Evolutionary conservation across 2,113 vertebrate species (phyloP).

Genomic region (Calonectris borealis): DNA sequence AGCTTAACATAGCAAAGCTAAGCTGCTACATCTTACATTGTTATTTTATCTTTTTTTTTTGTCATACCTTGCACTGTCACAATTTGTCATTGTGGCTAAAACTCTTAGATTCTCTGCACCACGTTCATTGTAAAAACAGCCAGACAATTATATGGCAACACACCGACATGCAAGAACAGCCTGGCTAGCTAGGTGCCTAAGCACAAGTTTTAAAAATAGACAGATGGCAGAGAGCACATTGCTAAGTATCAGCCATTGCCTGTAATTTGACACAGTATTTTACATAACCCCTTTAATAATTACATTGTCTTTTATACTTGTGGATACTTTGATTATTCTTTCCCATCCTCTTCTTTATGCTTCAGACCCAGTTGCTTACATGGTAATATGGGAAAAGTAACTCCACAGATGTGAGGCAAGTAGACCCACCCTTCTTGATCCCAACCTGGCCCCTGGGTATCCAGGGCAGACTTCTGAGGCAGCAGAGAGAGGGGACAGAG

Average conservation of each 20-base stretch:
- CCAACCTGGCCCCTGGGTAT: rapidly evolving
- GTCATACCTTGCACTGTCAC: background rate
- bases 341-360: background rate
- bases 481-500: background rate
- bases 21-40: background rate
- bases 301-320: background rate
- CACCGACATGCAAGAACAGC: background rate
- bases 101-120: background rate
- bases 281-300: background rate
- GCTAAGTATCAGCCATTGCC: background rate
- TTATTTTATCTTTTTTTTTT: background rate
- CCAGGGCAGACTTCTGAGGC: background rate
- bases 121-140: background rate
- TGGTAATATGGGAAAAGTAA: rapidly evolving
- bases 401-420: background rate
- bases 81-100: background rate
- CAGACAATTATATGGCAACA: background rate
- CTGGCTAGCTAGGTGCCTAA: background rate
- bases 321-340: background rate
- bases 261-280: background rate
- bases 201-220: background rate
- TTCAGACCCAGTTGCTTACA: background rate
- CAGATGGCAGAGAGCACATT: background rate
- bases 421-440: background rate
- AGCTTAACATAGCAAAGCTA: background rate